These are phyloP conservation scores for Sturnira hondurensis DNA, from an alignment of 2,113 vertebrate genomes.

Conservation along the genomic window DNA sequence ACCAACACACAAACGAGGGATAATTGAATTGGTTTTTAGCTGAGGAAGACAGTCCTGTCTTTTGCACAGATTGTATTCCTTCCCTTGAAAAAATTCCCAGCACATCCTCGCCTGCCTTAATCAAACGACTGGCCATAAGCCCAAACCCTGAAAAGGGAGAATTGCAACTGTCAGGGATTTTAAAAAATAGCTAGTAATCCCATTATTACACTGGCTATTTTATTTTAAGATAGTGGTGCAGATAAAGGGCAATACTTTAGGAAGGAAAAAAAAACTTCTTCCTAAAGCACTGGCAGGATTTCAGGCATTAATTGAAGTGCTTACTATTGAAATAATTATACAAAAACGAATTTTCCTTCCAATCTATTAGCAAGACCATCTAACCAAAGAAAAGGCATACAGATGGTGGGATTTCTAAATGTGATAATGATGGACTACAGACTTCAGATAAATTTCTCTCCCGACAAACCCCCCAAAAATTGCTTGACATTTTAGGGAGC, in stretches of 20 bases:
- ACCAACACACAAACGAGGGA: background rate
- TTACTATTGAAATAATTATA: background rate
- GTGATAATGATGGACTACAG: no score
- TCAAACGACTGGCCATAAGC: background rate
- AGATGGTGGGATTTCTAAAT: background rate
- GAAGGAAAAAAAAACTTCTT: background rate
- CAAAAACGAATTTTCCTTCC: background rate
- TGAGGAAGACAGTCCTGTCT: background rate
- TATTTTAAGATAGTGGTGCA: background rate
- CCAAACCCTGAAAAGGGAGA: background rate
- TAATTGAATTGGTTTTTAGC: background rate
- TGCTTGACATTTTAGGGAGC: background rate
- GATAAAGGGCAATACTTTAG: background rate
- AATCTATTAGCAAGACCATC: background rate
- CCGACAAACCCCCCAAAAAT: background rate
- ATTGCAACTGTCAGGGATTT: background rate
- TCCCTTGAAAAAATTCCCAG: background rate
- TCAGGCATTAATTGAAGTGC: background rate
- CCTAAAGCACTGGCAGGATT: background rate
- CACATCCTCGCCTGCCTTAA: background rate
- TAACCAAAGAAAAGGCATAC: background rate
- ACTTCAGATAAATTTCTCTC: background rate
- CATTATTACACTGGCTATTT: background rate
- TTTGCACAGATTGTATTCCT: background rate
- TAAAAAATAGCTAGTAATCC: background rate